Percentiles rank a stretch among this genome's conserved stretches.
These are phyloP conservation scores for Drosophila chauvacae DNA, from an alignment of 1,140 invertebrate genomes.

Conservation along the genomic window DNA sequence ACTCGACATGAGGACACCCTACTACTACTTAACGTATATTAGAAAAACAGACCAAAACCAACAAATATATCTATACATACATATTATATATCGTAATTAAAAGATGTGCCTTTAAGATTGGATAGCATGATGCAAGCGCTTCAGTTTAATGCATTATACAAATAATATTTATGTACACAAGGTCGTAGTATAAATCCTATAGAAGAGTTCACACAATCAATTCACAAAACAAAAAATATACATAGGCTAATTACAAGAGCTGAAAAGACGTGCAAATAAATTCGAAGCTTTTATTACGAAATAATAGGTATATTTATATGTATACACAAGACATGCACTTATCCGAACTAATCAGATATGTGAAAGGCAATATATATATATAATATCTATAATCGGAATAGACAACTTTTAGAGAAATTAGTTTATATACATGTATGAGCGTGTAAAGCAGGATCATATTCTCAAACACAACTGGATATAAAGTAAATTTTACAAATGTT, in stretches of 20 bases:
- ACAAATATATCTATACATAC: constrained; percentile 33
- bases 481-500: constrained; percentile 58
- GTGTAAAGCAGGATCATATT: constrained; percentile 49
- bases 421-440: constrained; percentile 43
- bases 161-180: constrained; percentile 40
- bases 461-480: constrained; percentile 19
- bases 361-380: constrained; percentile 57
- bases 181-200: constrained; percentile 32
- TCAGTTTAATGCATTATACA: constrained; percentile 30
- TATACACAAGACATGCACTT: constrained; percentile 56
- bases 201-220: constrained; percentile 42
- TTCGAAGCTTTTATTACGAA: constrained; percentile 55
- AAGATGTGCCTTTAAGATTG: constrained; percentile 60
- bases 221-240: constrained; percentile 17
- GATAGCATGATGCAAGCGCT: constrained; percentile 40
- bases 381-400: constrained; percentile 36
- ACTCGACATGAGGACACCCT: constrained; percentile 47
- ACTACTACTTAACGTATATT: constrained; percentile 9
- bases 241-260: constrained; percentile 52
- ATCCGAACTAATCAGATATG: constrained; percentile 28
- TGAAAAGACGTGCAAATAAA: constrained; percentile 65
- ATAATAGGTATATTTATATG: constrained; percentile 52
- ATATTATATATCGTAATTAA: constrained; percentile 44
- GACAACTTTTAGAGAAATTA: constrained; percentile 50
- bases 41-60: constrained; percentile 53